Percentiles rank a stretch among this genome's conserved stretches.
Evolutionary conservation across 2,888 invertebrate genomes (phyloP).

Genomic region (Philereme vetulata): DNA sequence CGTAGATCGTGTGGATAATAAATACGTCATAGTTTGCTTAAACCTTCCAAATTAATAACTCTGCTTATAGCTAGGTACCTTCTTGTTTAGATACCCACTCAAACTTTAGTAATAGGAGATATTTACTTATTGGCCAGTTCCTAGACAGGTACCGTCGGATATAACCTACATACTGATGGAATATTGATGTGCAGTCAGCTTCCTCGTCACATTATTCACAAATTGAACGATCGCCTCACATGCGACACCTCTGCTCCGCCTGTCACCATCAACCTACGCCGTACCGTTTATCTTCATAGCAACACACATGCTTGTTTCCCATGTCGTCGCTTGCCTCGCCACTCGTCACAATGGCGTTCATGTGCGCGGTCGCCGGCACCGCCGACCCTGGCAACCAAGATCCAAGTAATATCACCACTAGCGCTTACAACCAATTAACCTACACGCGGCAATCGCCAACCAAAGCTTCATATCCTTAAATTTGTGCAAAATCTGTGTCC

Average conservation of each 20-base stretch:
- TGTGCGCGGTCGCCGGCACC: conserved; percentile 32
- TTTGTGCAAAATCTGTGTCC: background rate
- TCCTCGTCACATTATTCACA: conserved; percentile 19
- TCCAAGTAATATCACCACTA: conserved; percentile 19
- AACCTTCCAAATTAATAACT: too few relatives aligned
- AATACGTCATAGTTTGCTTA: too few relatives aligned
- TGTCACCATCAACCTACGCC: background rate
- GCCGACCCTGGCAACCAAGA: conserved; percentile 18
- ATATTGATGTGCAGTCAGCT: background rate
- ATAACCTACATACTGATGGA: background rate
- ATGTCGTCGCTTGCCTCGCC: conserved; percentile 7
- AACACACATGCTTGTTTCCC: conserved; percentile 19
- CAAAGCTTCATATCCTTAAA: background rate
- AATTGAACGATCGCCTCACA: conserved; percentile 20
- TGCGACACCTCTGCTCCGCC: conserved; percentile 19
- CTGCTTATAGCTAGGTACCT: too few relatives aligned
- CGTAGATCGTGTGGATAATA: too few relatives aligned
- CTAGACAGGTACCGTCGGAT: background rate
- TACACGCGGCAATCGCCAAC: background rate
- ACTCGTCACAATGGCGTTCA: conserved; percentile 34
- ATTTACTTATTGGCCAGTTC: background rate
- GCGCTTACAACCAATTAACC: conserved; percentile 6
- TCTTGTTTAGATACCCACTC: too few relatives aligned
- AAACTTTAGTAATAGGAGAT: too few relatives aligned
- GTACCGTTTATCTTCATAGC: conserved; percentile 7